phyloP scores from a whole-genome alignment of 2,797 vertebrate species.

The Cyprinodon diabolis region DNA sequence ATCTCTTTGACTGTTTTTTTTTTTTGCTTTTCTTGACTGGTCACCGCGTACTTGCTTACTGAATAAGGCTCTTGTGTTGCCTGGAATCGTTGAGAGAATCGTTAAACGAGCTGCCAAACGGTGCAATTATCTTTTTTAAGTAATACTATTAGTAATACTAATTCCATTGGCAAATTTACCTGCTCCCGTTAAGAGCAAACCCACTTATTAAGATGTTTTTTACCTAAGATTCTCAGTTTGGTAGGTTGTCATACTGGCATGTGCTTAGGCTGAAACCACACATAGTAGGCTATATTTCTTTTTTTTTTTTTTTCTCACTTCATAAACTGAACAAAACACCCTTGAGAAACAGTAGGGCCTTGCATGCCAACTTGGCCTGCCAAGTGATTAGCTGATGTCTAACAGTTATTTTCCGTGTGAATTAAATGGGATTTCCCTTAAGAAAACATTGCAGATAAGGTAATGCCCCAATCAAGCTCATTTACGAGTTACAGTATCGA shows the following conservation, averaged over 20 bases:
- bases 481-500: neutral
- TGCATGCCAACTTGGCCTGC: constrained; percentile 8
- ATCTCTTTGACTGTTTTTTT: no score
- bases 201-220: neutral
- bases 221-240: neutral
- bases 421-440: constrained; percentile 13
- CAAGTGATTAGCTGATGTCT: constrained; percentile 8
- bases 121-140: no score
- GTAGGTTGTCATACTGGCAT: neutral
- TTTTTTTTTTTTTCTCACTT: neutral
- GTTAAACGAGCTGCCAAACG: no score
- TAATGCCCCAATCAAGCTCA: constrained; percentile 18
- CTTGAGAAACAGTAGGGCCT: constrained; percentile 1
- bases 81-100: no score
- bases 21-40: no score
- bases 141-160: no score
- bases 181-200: no score
- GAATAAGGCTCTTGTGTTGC: no score
- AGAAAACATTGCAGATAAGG: constrained; percentile 11
- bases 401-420: constrained; percentile 7
- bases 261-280: neutral
- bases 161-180: no score
- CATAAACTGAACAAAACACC: neutral
- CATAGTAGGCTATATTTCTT: neutral
- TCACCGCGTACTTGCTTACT: no score